Conservation (phyloP, 2,888 invertebrate species). For the Nomada hirtipes region DNA sequence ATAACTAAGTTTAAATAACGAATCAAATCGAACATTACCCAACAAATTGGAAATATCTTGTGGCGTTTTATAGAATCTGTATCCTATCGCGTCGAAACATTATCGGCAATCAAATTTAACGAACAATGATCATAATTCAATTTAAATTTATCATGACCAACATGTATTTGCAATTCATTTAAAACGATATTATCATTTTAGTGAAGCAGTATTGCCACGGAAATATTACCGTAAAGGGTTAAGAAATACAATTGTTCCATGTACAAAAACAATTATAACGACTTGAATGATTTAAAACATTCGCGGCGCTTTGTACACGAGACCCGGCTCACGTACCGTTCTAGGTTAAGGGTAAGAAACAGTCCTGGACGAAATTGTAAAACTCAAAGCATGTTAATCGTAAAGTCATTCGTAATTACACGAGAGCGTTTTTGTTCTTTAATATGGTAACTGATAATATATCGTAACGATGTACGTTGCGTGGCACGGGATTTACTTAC, state of each 20-base stretch:
- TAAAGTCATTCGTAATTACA: slow-evolving; percentile 8
- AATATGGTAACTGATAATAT: background rate
- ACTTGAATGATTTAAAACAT: background rate
- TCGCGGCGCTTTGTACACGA: background rate
- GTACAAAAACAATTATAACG: no score
- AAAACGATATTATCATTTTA: slow-evolving; percentile 3
- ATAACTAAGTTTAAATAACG: background rate
- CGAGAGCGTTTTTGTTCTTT: background rate
- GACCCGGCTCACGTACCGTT: slow-evolving; percentile 29
- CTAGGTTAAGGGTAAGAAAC: slow-evolving; percentile 37
- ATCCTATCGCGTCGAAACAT: background rate
- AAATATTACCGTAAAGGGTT: background rate
- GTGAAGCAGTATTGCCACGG: background rate
- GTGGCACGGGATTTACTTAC: slow-evolving; percentile 73
- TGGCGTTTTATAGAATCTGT: background rate
- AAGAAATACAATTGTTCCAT: background rate
- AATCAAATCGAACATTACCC: background rate
- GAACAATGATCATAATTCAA: background rate
- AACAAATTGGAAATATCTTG: background rate
- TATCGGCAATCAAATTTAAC: background rate
- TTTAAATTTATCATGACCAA: slow-evolving; percentile 6
- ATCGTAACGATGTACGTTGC: no score
- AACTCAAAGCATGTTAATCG: background rate
- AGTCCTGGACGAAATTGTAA: background rate
- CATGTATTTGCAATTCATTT: background rate